Conservation (phyloP, 2,888 invertebrate genomes). For the Cephus sareptanus region DNA sequence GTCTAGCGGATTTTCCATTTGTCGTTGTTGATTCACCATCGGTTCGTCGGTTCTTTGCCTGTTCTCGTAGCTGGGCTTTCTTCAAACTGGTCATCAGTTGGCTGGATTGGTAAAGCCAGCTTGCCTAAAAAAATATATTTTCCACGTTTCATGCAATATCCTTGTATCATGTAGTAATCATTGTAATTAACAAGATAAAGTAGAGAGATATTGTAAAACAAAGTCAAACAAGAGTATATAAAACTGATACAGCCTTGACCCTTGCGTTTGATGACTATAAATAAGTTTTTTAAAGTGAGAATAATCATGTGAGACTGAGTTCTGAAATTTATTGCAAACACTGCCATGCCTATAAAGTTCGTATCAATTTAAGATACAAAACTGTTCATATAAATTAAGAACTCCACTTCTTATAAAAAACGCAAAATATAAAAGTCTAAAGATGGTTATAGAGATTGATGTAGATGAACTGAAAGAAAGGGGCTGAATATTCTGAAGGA, state of each 20-base stretch:
- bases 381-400: no score
- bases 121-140: constrained; percentile 72
- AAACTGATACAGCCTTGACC: background rate
- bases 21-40: constrained; percentile 34
- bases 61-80: constrained; percentile 81
- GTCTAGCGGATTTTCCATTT: constrained; percentile 11
- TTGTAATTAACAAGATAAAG: no score
- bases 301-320: no score
- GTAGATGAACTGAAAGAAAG: no score
- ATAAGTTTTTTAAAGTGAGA: background rate
- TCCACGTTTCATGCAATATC: background rate
- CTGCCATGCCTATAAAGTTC: no score
- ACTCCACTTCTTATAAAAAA: no score
- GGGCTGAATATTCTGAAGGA: no score
- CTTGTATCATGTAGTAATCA: background rate
- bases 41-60: constrained; percentile 67
- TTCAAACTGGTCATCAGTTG: constrained; percentile 88
- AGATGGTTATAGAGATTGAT: no score
- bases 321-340: no score
- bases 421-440: no score
- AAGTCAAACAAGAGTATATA: background rate
- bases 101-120: constrained; percentile 91
- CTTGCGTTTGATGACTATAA: background rate
- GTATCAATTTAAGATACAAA: no score
- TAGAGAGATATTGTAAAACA: background rate